These are phyloP conservation scores for Phrynocephalus guinanensis DNA, from an alignment of 2,797 vertebrate species.

Conservation along the genomic window DNA sequence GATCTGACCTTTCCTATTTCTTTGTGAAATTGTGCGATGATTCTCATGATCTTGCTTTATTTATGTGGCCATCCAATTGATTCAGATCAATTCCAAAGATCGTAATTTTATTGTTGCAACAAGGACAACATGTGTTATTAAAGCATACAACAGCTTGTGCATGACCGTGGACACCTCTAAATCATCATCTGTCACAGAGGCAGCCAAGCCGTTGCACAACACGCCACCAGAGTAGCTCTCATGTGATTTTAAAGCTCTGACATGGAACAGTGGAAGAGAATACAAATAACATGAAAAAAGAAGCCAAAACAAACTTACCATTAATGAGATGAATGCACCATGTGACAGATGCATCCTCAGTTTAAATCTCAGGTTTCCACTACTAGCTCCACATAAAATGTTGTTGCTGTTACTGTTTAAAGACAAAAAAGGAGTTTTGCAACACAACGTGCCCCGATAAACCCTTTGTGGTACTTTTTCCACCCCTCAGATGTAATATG, in stretches of 20 bases:
- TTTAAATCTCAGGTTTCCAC: no score
- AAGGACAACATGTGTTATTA: background rate
- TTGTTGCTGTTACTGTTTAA: no score
- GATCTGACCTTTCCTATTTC: background rate
- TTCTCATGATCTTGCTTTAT: background rate
- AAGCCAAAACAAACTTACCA: background rate
- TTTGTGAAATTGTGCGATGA: background rate
- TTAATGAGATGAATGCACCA: background rate
- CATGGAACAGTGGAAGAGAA: background rate
- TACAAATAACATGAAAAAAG: background rate
- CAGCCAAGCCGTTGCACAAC: conserved; percentile 21
- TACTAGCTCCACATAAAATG: no score
- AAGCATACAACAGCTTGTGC: background rate
- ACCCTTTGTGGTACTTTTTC: no score
- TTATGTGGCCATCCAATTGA: background rate
- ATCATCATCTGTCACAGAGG: background rate
- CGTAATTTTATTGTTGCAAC: background rate
- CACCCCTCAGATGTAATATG: no score
- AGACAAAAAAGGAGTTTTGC: no score
- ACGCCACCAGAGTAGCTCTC: background rate
- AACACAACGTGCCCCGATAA: no score
- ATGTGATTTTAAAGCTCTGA: background rate
- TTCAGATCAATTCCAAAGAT: background rate
- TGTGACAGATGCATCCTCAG: background rate
- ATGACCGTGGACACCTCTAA: background rate